Base-by-base conservation (phyloP, 2,113 vertebrate genomes). In the Cebus imitator region DNA sequence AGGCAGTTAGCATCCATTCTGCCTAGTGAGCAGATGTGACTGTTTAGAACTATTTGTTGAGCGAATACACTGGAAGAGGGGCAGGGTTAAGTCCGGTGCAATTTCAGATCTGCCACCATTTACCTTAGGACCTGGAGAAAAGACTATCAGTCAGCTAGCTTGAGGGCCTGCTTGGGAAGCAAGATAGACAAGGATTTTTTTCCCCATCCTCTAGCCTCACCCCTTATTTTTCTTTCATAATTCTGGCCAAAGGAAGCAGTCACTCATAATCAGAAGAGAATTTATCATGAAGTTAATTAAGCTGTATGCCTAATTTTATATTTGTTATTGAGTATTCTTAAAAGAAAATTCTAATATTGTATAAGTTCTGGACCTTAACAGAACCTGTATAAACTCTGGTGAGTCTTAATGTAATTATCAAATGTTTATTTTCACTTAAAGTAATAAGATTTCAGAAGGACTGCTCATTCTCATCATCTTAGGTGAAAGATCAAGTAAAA, bases 101-200 rank as follows among this genome's bases (percentile, higher is more conserved):
- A 23, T 70, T 89, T 88, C 75, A 57, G 95, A 66, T 50, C 87
- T 80, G 89, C 45, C n/a, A 40, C 78, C 52, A 32, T 93, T 96
- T 86, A 93, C 66, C 89, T 78, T 66, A 83, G n/a, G 55, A 86
- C 86, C 35, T 52, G 37, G 48, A 84, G 35, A 84, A 96, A 95
- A 58, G 52, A 50, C 78, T 57, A 84, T 27, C 40, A 80, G 55
- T 92, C 57, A 52, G 58, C 55, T n/a, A 70, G 43, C 73, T 91
- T 91, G 30, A 82, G 21, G 40, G 43, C 48, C 89, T 78, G 66
- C 27, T 66, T 90, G 73, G 35, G 37, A 87, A 87, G 50, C 14
- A 35, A 91, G 32, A 32, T 3, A 52, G 23, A 83, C 6, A 12
- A 80, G 70, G n/a, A n/a, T 88, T 85, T 87, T 87, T 58, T 87